Evolutionary conservation across 2,113 vertebrate genomes (phyloP), one percentile per base, ranked within the genome.

Genomic region (Campylomormyrus tamandua): DNA sequence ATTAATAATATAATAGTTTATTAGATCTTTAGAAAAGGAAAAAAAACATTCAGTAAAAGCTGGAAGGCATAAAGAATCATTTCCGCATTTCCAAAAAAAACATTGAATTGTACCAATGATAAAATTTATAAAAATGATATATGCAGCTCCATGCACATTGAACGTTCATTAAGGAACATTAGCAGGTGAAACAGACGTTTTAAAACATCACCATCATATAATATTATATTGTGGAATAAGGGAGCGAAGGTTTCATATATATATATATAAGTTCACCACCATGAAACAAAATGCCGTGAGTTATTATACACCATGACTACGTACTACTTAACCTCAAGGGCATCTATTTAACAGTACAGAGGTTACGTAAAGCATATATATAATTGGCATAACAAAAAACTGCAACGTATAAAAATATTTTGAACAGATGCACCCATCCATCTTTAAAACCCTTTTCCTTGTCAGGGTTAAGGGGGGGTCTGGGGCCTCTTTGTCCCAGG

Each of bases 1-100:
- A 53, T 88, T 90, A 35, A 84, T 56, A 88, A 42, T 24, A 24
- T 83, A 90, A 87, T 42, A 49, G 74, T 90, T 90, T 90, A 90
- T 90, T 88, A 48, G 39, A 17, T 48, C 80, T 80, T 80, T 80
- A 80, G 35, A 42, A 80, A 80, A 80, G 15, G 62, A 49, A 46
- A 83, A 83, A 90, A 49, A 45, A 21, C 50, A 88, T 62, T 62
- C n/a, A 62, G 10, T 11, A 83, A 48, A 35, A 88, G 39, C 87
- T 83, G 1, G n/a, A 88, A 46, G 86, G 19, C 46, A 74, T 83
- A 83, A 49, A 85, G 66, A 42, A 89, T 56, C 48, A 84, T 11
- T 85, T 84, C 56, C 52, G 45, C 3, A 83, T 83, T 89, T 46
- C 5, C 4, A n/a, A 45, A 62, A 53, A 83, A 27, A 19, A 39